phyloP scores from a whole-genome alignment of 1,140 invertebrate species.

The Alviniconcha marisindica region DNA sequence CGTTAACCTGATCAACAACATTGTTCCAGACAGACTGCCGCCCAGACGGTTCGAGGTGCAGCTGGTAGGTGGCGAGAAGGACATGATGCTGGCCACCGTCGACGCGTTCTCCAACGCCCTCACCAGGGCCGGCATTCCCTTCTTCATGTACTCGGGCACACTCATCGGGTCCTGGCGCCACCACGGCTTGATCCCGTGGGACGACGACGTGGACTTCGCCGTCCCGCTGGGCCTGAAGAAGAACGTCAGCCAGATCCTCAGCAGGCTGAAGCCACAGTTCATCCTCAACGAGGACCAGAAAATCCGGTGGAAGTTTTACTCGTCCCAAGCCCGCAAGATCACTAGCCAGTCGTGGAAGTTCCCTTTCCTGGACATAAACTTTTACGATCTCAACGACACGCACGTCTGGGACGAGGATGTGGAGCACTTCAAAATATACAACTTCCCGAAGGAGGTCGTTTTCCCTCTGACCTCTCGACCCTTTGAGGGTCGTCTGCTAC shows the following conservation, averaged over 20 bases:
- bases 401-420: slow-evolving; percentile 56
- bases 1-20: no score
- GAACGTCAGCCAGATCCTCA: slow-evolving; percentile 34
- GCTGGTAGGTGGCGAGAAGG: slow-evolving; percentile 30
- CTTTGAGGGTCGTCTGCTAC: slow-evolving; percentile 43
- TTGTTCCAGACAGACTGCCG: no score
- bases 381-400: slow-evolving; percentile 52
- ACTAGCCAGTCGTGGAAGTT: slow-evolving; percentile 33
- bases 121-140: slow-evolving; percentile 25
- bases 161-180: slow-evolving; percentile 35
- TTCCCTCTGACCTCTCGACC: slow-evolving; percentile 50
- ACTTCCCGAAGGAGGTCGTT: slow-evolving; percentile 36
- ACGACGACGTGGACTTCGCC: slow-evolving; percentile 41
- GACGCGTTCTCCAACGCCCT: slow-evolving; percentile 18
- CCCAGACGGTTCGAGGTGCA: no score
- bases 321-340: slow-evolving; percentile 30
- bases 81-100: slow-evolving; percentile 30
- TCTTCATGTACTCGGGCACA: slow-evolving; percentile 12
- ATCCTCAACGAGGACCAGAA: slow-evolving; percentile 39
- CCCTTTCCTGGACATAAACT: slow-evolving; percentile 60
- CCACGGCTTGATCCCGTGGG: slow-evolving; percentile 40
- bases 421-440: slow-evolving; percentile 11
- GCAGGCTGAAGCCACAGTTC: slow-evolving; percentile 15
- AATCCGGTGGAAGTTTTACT: slow-evolving; percentile 54
- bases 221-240: no score